phyloP scores from a whole-genome alignment of 2,797 vertebrate genomes.

The Labroides dimidiatus region DNA sequence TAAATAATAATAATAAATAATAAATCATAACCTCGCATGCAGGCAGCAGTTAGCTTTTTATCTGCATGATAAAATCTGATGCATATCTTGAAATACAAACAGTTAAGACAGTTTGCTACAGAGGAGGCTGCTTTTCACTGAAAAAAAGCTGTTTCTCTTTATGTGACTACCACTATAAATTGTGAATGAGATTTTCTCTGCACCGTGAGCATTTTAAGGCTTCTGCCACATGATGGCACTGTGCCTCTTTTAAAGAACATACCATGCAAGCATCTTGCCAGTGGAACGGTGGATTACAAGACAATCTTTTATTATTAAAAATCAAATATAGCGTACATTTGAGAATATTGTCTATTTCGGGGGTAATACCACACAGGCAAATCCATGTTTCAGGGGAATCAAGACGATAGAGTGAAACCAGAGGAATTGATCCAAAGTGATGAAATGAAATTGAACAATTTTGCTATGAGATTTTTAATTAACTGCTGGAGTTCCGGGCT shows the following conservation, averaged over 20 bases:
- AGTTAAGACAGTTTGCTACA: not conserved
- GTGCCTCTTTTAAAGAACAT: constrained; percentile 50
- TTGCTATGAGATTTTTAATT: constrained; percentile 74
- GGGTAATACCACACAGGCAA: constrained; percentile 68
- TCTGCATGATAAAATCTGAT: not conserved
- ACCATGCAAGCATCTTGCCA: not conserved
- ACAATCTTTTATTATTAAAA: constrained; percentile 75
- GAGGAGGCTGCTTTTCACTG: not conserved
- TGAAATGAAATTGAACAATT: constrained; percentile 73
- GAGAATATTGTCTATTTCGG: constrained; percentile 74
- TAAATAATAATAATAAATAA: too few relatives aligned
- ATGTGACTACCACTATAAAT: not conserved
- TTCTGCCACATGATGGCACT: constrained; percentile 73
- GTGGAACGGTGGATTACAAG: constrained; percentile 42
- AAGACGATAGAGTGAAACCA: constrained; percentile 65
- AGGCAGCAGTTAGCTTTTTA: not conserved
- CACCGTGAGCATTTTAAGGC: constrained; percentile 27
- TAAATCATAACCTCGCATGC: too few relatives aligned
- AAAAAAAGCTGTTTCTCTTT: not conserved
- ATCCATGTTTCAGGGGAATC: constrained; percentile 67
- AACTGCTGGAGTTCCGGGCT: constrained; percentile 59
- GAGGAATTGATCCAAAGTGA: constrained; percentile 71
- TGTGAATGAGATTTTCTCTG: not conserved
- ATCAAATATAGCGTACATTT: constrained; percentile 66
- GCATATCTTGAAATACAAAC: not conserved